These are phyloP conservation scores for Idris sp. DNA, from an alignment of 1,140 invertebrate species.

Conservation along the genomic window DNA sequence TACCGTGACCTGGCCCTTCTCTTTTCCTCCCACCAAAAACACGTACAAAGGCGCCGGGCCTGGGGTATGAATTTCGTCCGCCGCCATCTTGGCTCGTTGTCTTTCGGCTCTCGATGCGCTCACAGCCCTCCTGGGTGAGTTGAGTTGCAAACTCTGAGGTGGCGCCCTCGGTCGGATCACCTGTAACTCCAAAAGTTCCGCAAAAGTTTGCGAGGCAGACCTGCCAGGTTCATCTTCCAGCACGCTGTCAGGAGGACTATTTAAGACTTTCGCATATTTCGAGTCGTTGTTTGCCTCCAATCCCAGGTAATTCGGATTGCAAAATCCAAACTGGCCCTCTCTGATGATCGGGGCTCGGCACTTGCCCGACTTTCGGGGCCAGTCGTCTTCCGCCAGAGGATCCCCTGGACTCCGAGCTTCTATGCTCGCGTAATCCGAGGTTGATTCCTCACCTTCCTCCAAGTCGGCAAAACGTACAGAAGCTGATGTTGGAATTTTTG, in stretches of 20 bases:
- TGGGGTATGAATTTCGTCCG: slow-evolving; percentile 67
- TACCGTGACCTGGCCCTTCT: slow-evolving; percentile 83
- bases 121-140: slow-evolving; percentile 74
- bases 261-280: slow-evolving; percentile 77
- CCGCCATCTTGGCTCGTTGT: slow-evolving; percentile 73
- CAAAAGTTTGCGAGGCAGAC: slow-evolving; percentile 75
- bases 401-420: slow-evolving; percentile 80
- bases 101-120: slow-evolving; percentile 77
- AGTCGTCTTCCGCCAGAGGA: slow-evolving; percentile 77
- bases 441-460: slow-evolving; percentile 83
- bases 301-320: slow-evolving; percentile 86
- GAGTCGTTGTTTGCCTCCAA: slow-evolving; percentile 77
- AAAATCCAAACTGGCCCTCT: slow-evolving; percentile 82
- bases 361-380: slow-evolving; percentile 73
- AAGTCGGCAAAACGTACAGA: slow-evolving; percentile 82
- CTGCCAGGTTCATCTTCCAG: slow-evolving; percentile 78
- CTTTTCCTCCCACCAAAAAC: slow-evolving; percentile 83
- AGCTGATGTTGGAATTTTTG: slow-evolving; percentile 82
- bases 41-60: slow-evolving; percentile 81
- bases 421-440: slow-evolving; percentile 87
- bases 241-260: slow-evolving; percentile 79
- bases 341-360: slow-evolving; percentile 72
- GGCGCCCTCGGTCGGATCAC: slow-evolving; percentile 74
- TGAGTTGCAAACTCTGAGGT: slow-evolving; percentile 73
- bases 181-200: slow-evolving; percentile 74